phyloP scores from a whole-genome alignment of 92 coral and sea anemone genomes.

The Zoanthus sansibaricus region DNA sequence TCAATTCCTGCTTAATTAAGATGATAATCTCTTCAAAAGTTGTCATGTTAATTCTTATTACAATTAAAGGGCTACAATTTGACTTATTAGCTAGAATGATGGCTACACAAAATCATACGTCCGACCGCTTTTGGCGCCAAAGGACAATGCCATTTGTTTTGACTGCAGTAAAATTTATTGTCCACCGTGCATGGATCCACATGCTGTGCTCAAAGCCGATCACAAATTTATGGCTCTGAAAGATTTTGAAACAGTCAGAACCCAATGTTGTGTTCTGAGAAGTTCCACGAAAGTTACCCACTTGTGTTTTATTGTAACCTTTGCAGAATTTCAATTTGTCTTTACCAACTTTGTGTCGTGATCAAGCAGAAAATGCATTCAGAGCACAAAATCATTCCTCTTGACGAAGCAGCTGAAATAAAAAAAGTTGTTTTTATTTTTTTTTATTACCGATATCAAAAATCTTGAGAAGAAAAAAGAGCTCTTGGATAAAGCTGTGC shows the following conservation, averaged over 20 bases:
- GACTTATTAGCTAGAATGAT: conserved; percentile 17
- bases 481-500: background rate
- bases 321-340: background rate
- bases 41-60: background rate
- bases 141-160: conserved; percentile 2
- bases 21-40: conserved; percentile 7
- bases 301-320: conserved; percentile 11
- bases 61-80: conserved; percentile 1
- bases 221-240: conserved; percentile 25
- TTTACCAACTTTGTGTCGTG: conserved; percentile 1
- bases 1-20: conserved; percentile 6
- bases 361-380: background rate
- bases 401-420: background rate
- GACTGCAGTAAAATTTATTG: conserved; percentile 29
- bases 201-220: background rate
- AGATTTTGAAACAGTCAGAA: conserved; percentile 21
- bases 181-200: conserved; percentile 4
- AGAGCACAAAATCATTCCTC: background rate
- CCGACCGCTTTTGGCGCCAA: conserved; percentile 14
- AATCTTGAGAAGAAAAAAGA: background rate
- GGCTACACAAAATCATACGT: background rate
- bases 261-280: conserved; percentile 20
- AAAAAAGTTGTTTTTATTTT: background rate
- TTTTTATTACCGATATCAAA: background rate
- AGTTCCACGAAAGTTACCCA: conserved; percentile 20